Percentiles rank a stretch among this genome's conserved stretches.
phyloP scores from a whole-genome alignment of 2,888 invertebrate species.

The Neocrepidodera transversa region DNA sequence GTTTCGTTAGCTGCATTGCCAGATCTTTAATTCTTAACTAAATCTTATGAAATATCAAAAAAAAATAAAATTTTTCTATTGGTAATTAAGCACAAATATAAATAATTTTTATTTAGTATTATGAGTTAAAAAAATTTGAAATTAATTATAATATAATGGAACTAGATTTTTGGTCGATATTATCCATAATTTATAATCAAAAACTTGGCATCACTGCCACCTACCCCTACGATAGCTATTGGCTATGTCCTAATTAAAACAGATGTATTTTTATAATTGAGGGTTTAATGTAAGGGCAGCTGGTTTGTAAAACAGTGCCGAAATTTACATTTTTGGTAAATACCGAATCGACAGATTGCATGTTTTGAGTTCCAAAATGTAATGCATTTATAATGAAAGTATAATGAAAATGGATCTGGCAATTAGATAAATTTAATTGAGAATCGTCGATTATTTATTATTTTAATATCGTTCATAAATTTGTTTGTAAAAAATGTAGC shows the following conservation, averaged over 20 bases:
- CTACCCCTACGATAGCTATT: conserved; percentile 48
- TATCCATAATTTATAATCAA: too few relatives aligned
- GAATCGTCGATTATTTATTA: too few relatives aligned
- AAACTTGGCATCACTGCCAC: conserved; percentile 11
- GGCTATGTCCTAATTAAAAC: conserved; percentile 58
- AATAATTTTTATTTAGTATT: too few relatives aligned
- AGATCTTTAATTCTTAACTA: not conserved
- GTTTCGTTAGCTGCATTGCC: conserved; percentile 29
- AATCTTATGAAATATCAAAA: too few relatives aligned
- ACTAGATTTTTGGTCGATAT: too few relatives aligned
- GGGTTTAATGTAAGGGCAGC: conserved; percentile 37
- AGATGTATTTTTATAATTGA: conserved; percentile 56
- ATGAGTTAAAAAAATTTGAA: too few relatives aligned
- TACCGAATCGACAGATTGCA: conserved; percentile 58
- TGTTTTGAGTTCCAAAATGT: conserved; percentile 52
- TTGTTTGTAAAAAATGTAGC: too few relatives aligned
- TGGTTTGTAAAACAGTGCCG: conserved; percentile 37
- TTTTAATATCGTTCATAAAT: not conserved
- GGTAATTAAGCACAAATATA: too few relatives aligned
- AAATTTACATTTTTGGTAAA: conserved; percentile 48
- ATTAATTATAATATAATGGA: too few relatives aligned
- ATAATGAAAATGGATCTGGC: conserved; percentile 52
- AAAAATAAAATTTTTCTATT: too few relatives aligned
- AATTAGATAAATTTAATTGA: not conserved
- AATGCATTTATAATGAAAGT: conserved; percentile 60